Evolutionary conservation across 1,140 invertebrate species (phyloP), one percentile per base, ranked within the genome.

Genomic region (Heliconius congener): DNA sequence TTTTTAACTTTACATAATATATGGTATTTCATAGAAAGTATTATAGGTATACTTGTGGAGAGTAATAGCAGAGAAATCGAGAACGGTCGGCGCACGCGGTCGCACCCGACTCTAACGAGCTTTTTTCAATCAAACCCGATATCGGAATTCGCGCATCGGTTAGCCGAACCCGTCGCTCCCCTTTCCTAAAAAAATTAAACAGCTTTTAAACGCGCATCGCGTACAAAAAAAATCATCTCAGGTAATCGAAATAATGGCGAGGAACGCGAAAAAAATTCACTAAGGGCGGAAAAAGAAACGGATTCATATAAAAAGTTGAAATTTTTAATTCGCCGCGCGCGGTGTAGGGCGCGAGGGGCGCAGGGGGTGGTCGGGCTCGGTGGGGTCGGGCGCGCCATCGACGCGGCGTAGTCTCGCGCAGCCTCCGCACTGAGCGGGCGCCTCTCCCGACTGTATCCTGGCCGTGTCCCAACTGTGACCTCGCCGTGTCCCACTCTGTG

Each of bases 221-320:
- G 83, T 82, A 87, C 86, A 88, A 91, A 91, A 91, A 93, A 92
- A 86, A 85, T 76, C 87, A 92, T 91, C 93, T 91, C 93, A 94
- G 93, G 93, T 94, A 94, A 93, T 92, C 90, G 90, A 90, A 92
- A 94, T 92, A 94, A 94, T 93, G 84, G 91, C 89, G 90, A 89
- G 85, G 81, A 84, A 82, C 88, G 88, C 88, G 87, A 93, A 94
- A 94, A 94, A 94, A 94, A 93, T 88, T 91, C 90, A 92, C 91
- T 90, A 91, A 92, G 91, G 91, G 91, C 90, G 91, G 90, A 93
- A 93, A 90, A 94, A 93, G 91, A 90, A 93, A 94, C 91, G 91
- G 91, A 94, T 94, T 94, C 86, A 85, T 82, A 90, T 79, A 93
- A 94, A 94, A 94, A 92, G 88, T 91, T 86, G 73, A 86, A 90